phyloP scores from a whole-genome alignment of 2,797 vertebrate genomes.

The Lagocephalus sceleratus region DNA sequence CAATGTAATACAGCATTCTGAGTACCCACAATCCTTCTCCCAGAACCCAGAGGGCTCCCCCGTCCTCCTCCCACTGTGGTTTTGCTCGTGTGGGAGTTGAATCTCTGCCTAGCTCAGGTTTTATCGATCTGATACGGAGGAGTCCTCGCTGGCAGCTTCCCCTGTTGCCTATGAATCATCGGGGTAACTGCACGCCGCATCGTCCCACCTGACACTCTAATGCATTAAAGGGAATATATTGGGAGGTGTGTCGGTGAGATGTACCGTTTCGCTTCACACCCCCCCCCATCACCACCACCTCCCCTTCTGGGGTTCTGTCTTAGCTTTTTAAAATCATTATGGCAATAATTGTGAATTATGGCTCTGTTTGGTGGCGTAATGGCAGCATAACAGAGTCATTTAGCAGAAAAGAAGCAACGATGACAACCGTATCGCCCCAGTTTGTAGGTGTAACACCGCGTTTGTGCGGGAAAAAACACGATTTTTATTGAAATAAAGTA shows the following conservation, averaged over 20 bases:
- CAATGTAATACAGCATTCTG: constrained; percentile 16
- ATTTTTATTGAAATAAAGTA: too few relatives aligned
- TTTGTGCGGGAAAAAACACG: too few relatives aligned
- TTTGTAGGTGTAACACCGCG: too few relatives aligned
- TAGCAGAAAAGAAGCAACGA: constrained; percentile 28
- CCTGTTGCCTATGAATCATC: constrained; percentile 53
- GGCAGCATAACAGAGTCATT: constrained; percentile 6
- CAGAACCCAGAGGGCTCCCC: constrained; percentile 32
- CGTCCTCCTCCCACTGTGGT: constrained; percentile 25
- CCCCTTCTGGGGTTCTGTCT: not conserved
- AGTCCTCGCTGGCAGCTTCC: constrained; percentile 37
- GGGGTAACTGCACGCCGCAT: constrained; percentile 39
- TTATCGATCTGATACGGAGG: constrained; percentile 62
- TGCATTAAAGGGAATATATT: not conserved
- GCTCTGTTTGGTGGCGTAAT: constrained; percentile 14
- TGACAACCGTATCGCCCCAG: constrained; percentile 39
- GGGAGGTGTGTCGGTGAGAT: constrained; percentile 14
- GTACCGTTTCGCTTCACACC: constrained; percentile 13
- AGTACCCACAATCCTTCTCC: constrained; percentile 30
- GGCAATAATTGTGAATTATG: constrained; percentile 32
- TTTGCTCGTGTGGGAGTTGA: constrained; percentile 44
- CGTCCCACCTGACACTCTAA: constrained; percentile 9
- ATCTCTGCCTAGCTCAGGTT: constrained; percentile 35
- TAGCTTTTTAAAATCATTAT: constrained; percentile 9
- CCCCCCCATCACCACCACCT: constrained; percentile 22